These are phyloP conservation scores for Orthosia cruda DNA, from an alignment of 2,888 invertebrate genomes.

Conservation along the genomic window DNA sequence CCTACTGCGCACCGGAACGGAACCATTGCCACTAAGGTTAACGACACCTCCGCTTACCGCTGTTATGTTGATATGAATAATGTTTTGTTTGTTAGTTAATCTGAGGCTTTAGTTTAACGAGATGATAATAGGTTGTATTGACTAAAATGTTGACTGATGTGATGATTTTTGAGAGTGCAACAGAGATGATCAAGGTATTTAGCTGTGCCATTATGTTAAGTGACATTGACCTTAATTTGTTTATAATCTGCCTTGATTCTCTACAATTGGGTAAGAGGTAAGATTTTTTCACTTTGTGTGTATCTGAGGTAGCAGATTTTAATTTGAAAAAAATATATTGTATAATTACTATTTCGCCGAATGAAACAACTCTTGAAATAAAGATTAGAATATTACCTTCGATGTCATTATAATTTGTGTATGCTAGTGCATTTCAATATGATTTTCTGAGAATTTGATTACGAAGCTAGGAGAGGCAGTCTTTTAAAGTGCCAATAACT, in stretches of 20 bases:
- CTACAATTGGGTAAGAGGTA: too few relatives aligned
- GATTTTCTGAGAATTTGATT: too few relatives aligned
- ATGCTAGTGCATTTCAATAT: too few relatives aligned
- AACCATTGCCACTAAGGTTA: constrained; percentile 40
- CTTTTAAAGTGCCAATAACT: too few relatives aligned
- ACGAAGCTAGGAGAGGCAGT: too few relatives aligned
- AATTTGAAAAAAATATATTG: too few relatives aligned
- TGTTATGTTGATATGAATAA: constrained; percentile 29
- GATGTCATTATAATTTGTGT: too few relatives aligned
- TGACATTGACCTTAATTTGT: background rate
- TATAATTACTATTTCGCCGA: too few relatives aligned
- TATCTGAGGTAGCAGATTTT: too few relatives aligned
- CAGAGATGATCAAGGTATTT: background rate
- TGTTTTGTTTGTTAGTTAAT: constrained; percentile 40
- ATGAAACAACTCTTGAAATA: too few relatives aligned
- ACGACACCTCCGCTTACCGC: constrained; percentile 43
- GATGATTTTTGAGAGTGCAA: background rate
- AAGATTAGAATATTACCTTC: too few relatives aligned
- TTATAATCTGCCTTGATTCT: background rate
- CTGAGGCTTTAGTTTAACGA: constrained; percentile 15
- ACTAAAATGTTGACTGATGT: background rate
- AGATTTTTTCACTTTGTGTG: too few relatives aligned
- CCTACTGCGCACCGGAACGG: constrained; percentile 10
- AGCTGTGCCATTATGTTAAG: background rate
- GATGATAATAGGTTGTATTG: background rate